A percentile compares a stretch with the other conserved stretches of the same genome.
phyloP scores from a whole-genome alignment of 2,797 vertebrate genomes.

The Cryptoprocta ferox region DNA sequence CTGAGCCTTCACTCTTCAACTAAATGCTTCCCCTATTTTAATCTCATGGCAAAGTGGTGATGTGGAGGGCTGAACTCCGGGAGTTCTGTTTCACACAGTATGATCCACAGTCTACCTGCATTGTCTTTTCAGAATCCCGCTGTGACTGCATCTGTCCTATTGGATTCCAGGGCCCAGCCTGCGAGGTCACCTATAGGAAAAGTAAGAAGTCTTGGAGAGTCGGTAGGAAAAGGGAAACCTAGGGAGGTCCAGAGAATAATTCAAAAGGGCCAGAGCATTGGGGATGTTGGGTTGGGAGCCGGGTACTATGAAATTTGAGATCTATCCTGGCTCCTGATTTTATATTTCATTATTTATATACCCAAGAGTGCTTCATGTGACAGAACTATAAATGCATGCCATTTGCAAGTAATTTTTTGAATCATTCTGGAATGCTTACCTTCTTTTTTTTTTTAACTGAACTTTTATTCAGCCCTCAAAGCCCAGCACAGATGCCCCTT shows the following conservation, averaged over 20 bases:
- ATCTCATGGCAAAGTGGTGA: background rate
- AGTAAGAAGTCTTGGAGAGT: conserved; percentile 82
- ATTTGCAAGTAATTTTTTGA: background rate
- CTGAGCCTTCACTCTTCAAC: background rate
- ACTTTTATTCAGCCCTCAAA: background rate
- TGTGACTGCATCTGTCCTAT: conserved; percentile 95
- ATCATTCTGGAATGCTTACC: background rate
- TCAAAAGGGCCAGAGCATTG: background rate
- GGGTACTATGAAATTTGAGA: background rate
- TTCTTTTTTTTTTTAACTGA: background rate
- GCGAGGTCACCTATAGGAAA: conserved; percentile 88
- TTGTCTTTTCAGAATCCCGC: conserved; percentile 86
- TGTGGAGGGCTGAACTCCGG: background rate
- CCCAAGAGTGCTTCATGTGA: background rate
- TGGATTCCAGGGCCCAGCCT: conserved; percentile 90
- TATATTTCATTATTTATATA: background rate
- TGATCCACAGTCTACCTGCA: background rate
- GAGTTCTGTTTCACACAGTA: background rate
- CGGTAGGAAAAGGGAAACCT: background rate
- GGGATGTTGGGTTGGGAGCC: background rate
- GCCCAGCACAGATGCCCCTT: background rate
- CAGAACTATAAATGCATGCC: background rate
- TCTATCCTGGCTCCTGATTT: background rate
- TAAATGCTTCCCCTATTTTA: background rate
- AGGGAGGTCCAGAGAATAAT: background rate